phyloP scores from a whole-genome alignment of 2,888 invertebrate genomes.

The Leptodirus hochenwartii region DNA sequence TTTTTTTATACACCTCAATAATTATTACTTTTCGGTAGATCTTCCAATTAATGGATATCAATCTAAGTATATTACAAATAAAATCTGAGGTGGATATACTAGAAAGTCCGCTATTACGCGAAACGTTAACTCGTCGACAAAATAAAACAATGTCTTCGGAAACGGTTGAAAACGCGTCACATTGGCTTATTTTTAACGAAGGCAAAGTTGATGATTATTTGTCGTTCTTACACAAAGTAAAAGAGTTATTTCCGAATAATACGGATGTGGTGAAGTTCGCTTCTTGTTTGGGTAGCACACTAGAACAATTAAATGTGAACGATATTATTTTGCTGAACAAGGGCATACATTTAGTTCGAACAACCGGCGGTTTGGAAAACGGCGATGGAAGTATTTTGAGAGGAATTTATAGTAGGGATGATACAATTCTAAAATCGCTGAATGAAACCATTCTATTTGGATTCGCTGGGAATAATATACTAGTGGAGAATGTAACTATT shows the following conservation, averaged over 20 bases:
- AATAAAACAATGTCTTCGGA: slow-evolving; percentile 9
- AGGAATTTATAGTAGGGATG: slow-evolving; percentile 17
- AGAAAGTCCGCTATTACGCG: slow-evolving; percentile 38
- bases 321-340: slow-evolving; percentile 33
- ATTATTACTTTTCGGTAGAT: no score
- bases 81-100: slow-evolving; percentile 37
- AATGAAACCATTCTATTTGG: slow-evolving; percentile 34
- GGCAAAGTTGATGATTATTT: slow-evolving; percentile 29
- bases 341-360: slow-evolving; percentile 30
- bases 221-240: slow-evolving; percentile 26
- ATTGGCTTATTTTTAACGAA: slow-evolving; percentile 30
- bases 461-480: slow-evolving; percentile 29
- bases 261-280: slow-evolving; percentile 27
- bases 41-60: slow-evolving; percentile 32
- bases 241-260: slow-evolving; percentile 20
- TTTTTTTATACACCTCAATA: no score
- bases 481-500: slow-evolving; percentile 34
- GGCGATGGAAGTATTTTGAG: slow-evolving; percentile 26
- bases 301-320: slow-evolving; percentile 25
- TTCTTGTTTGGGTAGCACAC: slow-evolving; percentile 23
- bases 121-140: slow-evolving; percentile 23
- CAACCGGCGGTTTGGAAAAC: slow-evolving; percentile 32
- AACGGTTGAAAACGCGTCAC: slow-evolving; percentile 16
- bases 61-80: slow-evolving; percentile 36
- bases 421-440: slow-evolving; percentile 24